Evolutionary conservation across 2,113 vertebrate species (phyloP).

Genomic region (Tringa solitaria): DNA sequence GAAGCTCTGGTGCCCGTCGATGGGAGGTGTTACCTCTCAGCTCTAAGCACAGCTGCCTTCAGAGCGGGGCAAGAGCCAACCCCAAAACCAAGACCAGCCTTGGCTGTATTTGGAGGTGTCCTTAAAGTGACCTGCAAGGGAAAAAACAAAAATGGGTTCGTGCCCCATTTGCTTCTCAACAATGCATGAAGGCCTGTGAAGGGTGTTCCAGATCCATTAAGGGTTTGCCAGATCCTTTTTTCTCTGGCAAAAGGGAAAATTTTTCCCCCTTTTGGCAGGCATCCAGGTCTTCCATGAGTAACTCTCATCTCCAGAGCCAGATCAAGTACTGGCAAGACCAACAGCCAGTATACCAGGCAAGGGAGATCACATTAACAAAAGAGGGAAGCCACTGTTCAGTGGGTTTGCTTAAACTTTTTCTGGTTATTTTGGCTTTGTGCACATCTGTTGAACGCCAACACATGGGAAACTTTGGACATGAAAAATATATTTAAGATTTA

Average conservation of each 20-base stretch:
- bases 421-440: neutral
- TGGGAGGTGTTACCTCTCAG: neutral
- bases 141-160: neutral
- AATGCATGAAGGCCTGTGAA: neutral
- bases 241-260: neutral
- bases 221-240: neutral
- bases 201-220: neutral
- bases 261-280: neutral
- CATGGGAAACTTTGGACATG: neutral
- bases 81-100: neutral
- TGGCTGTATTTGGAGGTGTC: neutral
- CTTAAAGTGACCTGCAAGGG: constrained; percentile 18
- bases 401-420: neutral
- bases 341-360: neutral
- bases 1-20: neutral
- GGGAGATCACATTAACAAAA: neutral
- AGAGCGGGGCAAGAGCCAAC: neutral
- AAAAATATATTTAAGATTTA: neutral
- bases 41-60: neutral
- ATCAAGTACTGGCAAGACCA: neutral
- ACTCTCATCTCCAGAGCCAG: neutral
- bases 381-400: neutral
- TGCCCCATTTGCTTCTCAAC: neutral
- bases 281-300: neutral
- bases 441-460: neutral